Evolutionary conservation across 2,888 invertebrate species (phyloP).

Genomic region (Apamea anceps): DNA sequence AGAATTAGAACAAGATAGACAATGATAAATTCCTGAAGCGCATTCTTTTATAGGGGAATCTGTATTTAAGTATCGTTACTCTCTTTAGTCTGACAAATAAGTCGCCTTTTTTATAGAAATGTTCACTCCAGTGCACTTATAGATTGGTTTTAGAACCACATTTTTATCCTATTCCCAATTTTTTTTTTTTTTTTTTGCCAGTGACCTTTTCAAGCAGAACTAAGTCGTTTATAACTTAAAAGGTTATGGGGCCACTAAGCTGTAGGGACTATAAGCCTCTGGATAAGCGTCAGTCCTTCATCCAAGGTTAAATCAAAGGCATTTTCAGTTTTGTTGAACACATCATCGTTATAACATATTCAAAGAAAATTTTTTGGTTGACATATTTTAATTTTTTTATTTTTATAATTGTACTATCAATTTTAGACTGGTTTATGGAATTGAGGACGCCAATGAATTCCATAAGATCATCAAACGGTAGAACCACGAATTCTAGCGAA

Average conservation of each 20-base stretch:
- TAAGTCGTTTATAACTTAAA: conserved; percentile 10
- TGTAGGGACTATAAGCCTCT: background rate
- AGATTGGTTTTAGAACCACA: background rate
- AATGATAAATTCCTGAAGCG: background rate
- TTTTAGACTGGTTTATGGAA: conserved; percentile 75
- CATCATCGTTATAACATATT: background rate
- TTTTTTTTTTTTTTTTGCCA: too few relatives aligned
- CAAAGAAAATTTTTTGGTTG: background rate
- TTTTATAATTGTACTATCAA: background rate
- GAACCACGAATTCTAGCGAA: conserved; percentile 20
- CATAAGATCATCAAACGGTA: conserved; percentile 59
- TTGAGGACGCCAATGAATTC: conserved; percentile 69
- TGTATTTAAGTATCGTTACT: background rate
- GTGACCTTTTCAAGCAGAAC: background rate
- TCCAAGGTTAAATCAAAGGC: background rate
- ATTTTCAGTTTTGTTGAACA: background rate
- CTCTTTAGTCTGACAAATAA: background rate
- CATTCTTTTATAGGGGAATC: background rate
- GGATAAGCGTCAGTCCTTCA: background rate
- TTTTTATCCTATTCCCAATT: background rate
- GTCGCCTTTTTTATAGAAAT: background rate
- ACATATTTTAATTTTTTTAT: background rate
- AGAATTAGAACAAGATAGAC: background rate
- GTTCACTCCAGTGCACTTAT: background rate
- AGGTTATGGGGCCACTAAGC: background rate